Evolutionary conservation across 2,797 vertebrate species (phyloP), one percentile per base, ranked within the genome.

Genomic region (Florisuga fusca): DNA sequence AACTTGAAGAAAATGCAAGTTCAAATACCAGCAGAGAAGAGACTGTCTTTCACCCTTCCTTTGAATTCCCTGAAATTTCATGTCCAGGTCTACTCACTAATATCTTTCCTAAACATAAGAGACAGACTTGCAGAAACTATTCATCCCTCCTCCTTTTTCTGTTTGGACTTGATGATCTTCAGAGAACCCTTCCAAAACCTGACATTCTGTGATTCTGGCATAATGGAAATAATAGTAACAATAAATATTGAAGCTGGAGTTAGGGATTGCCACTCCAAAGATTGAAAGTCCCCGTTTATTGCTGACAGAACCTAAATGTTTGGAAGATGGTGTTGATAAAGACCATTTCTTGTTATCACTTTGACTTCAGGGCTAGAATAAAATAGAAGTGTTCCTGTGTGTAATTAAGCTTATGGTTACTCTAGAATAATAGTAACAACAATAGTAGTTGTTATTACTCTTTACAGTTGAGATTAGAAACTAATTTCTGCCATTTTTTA

Each of bases 21-120:
- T 96, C 89, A 96, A 91, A 94, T 94, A 90, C 53, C 91, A 97
- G 89, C 91, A 93, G 91, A 82, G 85, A 88, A 82, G 73, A 82
- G 50, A 86, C 53, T 57, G 63, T 61, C 89, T 95, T 96, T 94
- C 77, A 96, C 93, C 87, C 71, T 88, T 79, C 45, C 63, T 95
- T 91, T 93, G 89, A 96, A 94, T 96, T 95, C 85, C 63, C 84
- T 67, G 74, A 91, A 86, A 89, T 94, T 92, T 96, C 74, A 83
- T 91, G 73, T 81, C 45, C 88, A 59, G 63, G 34, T 89, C 83
- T 93, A 36, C 34, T 48, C 73, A 81, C 90, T 54, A 78, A 14
- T 95, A 93, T 93, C 89, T 95, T 75, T 55, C 90, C 34, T 31
- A 90, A 82, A 78, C 84, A 54, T 84, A 78, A 94, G 89, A 88